Conservation (phyloP, 2,113 vertebrate genomes). For the Muscicapa adusta region DNA sequence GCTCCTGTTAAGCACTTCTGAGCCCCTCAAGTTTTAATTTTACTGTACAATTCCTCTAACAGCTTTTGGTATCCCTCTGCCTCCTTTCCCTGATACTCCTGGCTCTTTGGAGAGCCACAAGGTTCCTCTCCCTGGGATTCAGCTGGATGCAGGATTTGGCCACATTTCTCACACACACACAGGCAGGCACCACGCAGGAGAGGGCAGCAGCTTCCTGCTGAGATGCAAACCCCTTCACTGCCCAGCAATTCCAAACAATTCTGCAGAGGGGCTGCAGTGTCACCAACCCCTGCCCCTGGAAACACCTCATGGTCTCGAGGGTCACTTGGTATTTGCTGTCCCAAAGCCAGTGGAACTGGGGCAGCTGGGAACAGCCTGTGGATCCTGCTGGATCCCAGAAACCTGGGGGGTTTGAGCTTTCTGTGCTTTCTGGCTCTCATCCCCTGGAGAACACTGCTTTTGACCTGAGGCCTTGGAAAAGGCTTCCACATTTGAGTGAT, state of each 20-base stretch:
- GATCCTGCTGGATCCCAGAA: background rate
- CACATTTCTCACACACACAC: background rate
- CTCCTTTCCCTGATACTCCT: background rate
- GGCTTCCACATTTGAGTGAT: too few species aligned
- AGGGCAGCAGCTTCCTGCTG: background rate
- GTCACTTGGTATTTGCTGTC: background rate
- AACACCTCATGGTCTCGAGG: background rate
- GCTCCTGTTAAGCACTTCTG: background rate
- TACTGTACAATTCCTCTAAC: background rate
- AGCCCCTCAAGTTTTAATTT: background rate
- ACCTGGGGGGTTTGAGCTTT: too few species aligned
- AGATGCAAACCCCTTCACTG: background rate
- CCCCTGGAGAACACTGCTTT: too few species aligned
- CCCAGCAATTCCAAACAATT: background rate
- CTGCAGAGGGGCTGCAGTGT: background rate
- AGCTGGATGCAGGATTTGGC: background rate
- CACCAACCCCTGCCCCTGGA: background rate
- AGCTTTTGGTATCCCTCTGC: background rate
- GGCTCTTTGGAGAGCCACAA: background rate
- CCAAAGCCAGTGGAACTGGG: background rate
- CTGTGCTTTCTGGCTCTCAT: too few species aligned
- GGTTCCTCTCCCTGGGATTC: too few species aligned
- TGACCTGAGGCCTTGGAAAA: too few species aligned
- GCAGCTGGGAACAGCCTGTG: background rate
- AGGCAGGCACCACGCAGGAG: background rate